phyloP scores from a whole-genome alignment of 2,797 vertebrate species.

The Paramormyrops hopkinsi region DNA sequence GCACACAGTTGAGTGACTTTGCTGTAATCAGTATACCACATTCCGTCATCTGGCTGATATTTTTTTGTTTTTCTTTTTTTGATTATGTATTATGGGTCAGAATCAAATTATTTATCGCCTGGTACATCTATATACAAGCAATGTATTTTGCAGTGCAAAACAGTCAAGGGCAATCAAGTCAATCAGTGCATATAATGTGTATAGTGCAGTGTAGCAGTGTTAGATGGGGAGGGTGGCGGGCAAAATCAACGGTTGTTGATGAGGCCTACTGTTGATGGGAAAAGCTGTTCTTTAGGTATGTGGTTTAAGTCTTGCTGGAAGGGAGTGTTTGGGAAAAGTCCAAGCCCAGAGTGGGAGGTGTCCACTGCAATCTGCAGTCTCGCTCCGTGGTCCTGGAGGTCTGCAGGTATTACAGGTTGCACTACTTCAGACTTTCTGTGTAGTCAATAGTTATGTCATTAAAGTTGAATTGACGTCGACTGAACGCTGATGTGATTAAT shows the following conservation, averaged over 20 bases:
- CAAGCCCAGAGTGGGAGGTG: background rate
- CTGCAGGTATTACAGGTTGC: background rate
- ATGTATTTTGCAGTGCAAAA: background rate
- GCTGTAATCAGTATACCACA: background rate
- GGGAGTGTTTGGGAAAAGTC: background rate
- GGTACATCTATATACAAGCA: background rate
- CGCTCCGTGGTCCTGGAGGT: background rate
- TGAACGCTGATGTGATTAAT: background rate
- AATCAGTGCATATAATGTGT: background rate
- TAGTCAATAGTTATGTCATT: background rate
- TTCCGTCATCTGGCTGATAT: background rate
- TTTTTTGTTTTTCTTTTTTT: background rate
- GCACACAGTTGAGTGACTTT: background rate
- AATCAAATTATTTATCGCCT: background rate
- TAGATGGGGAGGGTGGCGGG: background rate
- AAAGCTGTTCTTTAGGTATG: background rate
- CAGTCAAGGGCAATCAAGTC: background rate
- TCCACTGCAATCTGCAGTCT: background rate
- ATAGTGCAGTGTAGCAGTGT: background rate
- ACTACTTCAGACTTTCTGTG: background rate
- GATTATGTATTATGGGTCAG: background rate
- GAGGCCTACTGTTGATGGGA: background rate
- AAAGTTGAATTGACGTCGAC: background rate
- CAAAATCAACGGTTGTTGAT: background rate
- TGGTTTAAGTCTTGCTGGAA: background rate